Evolutionary conservation across 2,797 vertebrate genomes (phyloP), one percentile per base, ranked within the genome.

Genomic region (Girardinus metallicus): DNA sequence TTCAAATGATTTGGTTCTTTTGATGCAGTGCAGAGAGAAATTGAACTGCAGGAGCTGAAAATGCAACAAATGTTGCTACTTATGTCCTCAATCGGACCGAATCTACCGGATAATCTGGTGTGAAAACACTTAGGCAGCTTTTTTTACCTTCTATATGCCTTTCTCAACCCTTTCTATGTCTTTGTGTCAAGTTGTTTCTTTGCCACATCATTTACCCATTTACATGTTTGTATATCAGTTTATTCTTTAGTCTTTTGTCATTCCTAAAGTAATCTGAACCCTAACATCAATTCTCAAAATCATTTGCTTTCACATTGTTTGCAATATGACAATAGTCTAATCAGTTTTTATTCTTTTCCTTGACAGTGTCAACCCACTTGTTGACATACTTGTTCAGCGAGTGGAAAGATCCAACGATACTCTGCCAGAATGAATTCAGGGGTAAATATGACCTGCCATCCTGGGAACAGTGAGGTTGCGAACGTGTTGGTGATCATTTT

Each of bases 401-500:
- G 36, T 26, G 23, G 31, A 74, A 49, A n/a, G 74, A 34, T 70
- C 53, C 34, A 23, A n/a, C 39, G 4, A 4, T 47, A 75, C 6
- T 29, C 55, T 23, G 13, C 36, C 5, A 55, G 74, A 44, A 85
- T 85, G 86, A 55, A 6, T 53, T 7, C 47, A 43, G 16, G 0
- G 36, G 23, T 13, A 66, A 77, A 74, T 5, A 5, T 0, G 26
- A 55, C 51, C 1, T 91, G 87, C 62, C 10, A 0, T 0, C 1
- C 11, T 21, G 10, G 4, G 4, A n/a, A 12, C 21, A 74, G 2
- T 1, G 12, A 13, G 0, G 10, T 39, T 21, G 73, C 76, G 9
- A n/a, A 68, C 53, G 57, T 41, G 0, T 78, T 95, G 34, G 43
- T 95, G 71, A 87, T 86, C 0, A 82, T 94, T 0, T 3, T 95